Percentiles rank a stretch among this genome's conserved stretches.
Evolutionary conservation across 2,113 vertebrate species (phyloP).

Genomic region (Tragelaphus strepsiceros): DNA sequence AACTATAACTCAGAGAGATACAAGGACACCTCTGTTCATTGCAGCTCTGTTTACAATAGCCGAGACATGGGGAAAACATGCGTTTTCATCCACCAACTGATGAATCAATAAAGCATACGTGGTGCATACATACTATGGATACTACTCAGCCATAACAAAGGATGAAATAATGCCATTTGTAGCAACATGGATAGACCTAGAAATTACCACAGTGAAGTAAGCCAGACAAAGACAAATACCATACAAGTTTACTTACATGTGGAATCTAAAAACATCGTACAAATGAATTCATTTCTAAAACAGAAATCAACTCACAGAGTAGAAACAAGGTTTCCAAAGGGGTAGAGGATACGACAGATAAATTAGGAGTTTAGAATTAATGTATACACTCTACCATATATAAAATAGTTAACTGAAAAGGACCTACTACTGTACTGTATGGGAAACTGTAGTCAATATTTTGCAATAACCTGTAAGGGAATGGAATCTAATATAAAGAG

Average conservation of each 20-base stretch:
- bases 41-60: neutral
- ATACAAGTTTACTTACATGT: neutral
- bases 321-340: neutral
- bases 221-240: neutral
- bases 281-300: neutral
- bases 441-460: neutral
- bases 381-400: neutral
- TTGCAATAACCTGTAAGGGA: neutral
- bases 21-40: neutral
- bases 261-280: neutral
- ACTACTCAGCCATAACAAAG: neutral
- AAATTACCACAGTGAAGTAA: neutral
- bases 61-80: neutral
- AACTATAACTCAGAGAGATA: neutral
- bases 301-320: neutral
- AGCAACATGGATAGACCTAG: neutral
- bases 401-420: neutral
- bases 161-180: neutral
- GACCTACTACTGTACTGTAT: neutral
- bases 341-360: neutral
- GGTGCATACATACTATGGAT: neutral
- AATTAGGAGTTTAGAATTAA: neutral
- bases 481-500: neutral
- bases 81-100: neutral
- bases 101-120: no score